Evolutionary conservation across 2,797 vertebrate species (phyloP).

Genomic region (Apogon hyalosoma): DNA sequence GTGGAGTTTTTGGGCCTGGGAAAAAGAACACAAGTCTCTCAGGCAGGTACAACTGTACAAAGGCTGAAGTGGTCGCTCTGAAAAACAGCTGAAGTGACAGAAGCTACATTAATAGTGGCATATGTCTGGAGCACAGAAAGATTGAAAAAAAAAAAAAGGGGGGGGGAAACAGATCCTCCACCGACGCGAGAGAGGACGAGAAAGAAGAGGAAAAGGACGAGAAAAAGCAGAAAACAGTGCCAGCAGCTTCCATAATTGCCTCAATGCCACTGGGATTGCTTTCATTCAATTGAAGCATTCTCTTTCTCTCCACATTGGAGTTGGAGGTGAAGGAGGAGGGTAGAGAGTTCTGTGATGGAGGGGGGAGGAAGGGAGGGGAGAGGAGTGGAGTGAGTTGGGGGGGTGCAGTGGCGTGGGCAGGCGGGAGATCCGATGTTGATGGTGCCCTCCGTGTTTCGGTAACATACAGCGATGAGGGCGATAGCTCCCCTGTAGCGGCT

Average conservation of each 20-base stretch:
- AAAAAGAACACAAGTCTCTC: not conserved
- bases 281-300: conserved; percentile 80
- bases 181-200: conserved; percentile 49
- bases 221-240: conserved; percentile 66
- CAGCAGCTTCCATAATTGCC: conserved; percentile 81
- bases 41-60: conserved; percentile 39
- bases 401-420: not conserved
- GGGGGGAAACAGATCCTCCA: conserved; percentile 51
- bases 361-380: not conserved
- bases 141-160: conserved; percentile 37
- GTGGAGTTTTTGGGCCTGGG: conserved; percentile 10
- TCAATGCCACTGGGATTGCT: conserved; percentile 80
- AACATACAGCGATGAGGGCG: conserved; percentile 55
- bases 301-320: conserved; percentile 62
- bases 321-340: conserved; percentile 14
- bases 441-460: conserved; percentile 52
- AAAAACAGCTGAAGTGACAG: conserved; percentile 82
- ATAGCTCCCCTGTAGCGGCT: conserved; percentile 60
- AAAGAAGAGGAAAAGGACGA: conserved; percentile 36
- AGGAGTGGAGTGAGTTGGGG: not conserved
- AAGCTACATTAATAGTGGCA: conserved; percentile 84
- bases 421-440: conserved; percentile 56
- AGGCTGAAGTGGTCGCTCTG: conserved; percentile 59
- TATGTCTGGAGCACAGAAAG: conserved; percentile 75
- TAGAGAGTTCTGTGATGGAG: not conserved